Percentiles rank a stretch among this genome's conserved stretches.
These are phyloP conservation scores for Sakesphorus luctuosus DNA, from an alignment of 2,113 vertebrate genomes.

Conservation along the genomic window DNA sequence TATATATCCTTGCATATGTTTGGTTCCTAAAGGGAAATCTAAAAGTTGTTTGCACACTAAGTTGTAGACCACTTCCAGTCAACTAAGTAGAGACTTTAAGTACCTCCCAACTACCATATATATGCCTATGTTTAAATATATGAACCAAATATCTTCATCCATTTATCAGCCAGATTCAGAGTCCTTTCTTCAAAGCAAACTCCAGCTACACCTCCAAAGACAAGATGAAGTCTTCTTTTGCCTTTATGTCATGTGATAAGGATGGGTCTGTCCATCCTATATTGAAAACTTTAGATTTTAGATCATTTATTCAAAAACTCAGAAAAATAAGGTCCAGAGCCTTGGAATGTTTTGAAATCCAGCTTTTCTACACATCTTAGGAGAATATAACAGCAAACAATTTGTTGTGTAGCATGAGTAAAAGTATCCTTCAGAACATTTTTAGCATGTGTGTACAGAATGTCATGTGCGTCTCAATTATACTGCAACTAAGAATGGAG, in stretches of 20 bases:
- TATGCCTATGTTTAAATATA: background rate
- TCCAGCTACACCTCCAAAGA: background rate
- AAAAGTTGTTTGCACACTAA: background rate
- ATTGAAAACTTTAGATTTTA: background rate
- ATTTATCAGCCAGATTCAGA: background rate
- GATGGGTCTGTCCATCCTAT: background rate
- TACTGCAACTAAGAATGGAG: background rate
- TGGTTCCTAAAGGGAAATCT: background rate
- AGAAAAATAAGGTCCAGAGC: background rate
- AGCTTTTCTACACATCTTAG: background rate
- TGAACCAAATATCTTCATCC: background rate
- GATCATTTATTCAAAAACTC: background rate
- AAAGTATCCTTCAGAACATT: background rate
- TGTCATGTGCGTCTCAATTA: background rate
- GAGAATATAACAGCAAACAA: background rate
- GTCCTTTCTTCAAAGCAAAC: background rate
- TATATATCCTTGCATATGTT: background rate
- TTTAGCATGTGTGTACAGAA: background rate
- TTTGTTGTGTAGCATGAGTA: background rate
- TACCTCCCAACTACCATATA: background rate
- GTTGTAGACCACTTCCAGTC: background rate
- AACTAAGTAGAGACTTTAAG: background rate
- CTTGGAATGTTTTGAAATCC: background rate
- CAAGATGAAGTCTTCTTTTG: background rate
- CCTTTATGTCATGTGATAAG: background rate